phyloP scores from a whole-genome alignment of 2,888 invertebrate genomes.

The Eurois occulta region DNA sequence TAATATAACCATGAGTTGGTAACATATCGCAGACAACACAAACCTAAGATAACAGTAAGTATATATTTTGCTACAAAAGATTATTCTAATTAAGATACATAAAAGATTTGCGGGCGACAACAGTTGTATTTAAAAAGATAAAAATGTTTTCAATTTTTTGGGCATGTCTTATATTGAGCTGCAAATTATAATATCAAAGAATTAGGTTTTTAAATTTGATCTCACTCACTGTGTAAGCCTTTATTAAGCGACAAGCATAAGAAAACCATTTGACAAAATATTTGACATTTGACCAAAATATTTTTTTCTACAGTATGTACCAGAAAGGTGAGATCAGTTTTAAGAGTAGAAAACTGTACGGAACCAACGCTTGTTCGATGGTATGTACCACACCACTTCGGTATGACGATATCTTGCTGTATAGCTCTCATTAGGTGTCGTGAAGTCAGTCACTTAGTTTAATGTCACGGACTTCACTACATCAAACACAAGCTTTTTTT shows the following conservation, averaged over 20 bases:
- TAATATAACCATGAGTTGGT: constrained; percentile 8
- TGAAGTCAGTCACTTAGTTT: neutral
- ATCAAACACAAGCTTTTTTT: neutral
- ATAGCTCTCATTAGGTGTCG: neutral
- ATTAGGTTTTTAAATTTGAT: constrained; percentile 6
- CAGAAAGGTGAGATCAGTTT: neutral
- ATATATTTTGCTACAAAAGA: constrained; percentile 12
- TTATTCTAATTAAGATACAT: constrained; percentile 1
- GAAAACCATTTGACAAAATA: no score
- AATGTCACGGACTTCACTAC: neutral
- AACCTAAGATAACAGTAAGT: constrained; percentile 13
- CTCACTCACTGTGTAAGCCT: neutral
- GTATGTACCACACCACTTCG: neutral
- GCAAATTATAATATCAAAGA: constrained; percentile 19
- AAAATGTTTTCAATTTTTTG: constrained; percentile 1
- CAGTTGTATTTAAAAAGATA: constrained; percentile 2
- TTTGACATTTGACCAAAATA: no score
- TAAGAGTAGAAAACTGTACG: neutral
- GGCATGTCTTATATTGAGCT: neutral
- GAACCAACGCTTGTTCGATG: neutral
- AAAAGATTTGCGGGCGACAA: constrained; percentile 7
- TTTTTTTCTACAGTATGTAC: neutral
- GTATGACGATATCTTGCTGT: neutral
- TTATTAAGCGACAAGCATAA: constrained; percentile 2
- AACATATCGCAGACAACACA: neutral